phyloP scores from a whole-genome alignment of 2,113 vertebrate species.

The Thryonomys swinderianus region DNA sequence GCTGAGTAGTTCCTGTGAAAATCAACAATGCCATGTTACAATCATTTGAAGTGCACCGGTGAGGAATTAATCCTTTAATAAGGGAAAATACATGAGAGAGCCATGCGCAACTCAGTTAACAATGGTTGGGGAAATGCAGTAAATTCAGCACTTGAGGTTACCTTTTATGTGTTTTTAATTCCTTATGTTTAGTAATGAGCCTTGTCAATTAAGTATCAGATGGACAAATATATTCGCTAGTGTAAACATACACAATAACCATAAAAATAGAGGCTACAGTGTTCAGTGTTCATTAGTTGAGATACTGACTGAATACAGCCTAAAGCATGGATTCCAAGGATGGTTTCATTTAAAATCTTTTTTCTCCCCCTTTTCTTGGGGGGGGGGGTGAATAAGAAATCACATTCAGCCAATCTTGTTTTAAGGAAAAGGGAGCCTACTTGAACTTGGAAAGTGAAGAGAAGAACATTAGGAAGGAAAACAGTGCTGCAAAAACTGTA shows the following conservation, averaged over 20 bases:
- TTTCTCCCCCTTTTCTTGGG: background rate
- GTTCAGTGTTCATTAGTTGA: background rate
- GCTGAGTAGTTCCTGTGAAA: conserved; percentile 26
- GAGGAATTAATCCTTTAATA: conserved; percentile 42
- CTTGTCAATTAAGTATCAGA: background rate
- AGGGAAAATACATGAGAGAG: background rate
- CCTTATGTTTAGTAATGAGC: background rate
- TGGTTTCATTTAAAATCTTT: background rate
- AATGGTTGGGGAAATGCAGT: background rate
- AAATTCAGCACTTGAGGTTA: background rate
- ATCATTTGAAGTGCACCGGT: conserved; percentile 28
- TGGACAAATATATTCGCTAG: background rate
- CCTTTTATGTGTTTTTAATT: conserved; percentile 8
- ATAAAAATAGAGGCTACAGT: background rate
- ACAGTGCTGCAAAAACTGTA: background rate
- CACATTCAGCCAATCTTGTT: background rate
- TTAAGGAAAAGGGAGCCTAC: background rate
- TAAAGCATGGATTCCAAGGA: background rate
- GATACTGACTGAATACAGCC: background rate
- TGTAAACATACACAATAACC: background rate
- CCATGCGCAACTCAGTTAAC: background rate
- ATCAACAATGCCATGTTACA: background rate
- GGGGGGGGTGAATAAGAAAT: rapidly evolving
- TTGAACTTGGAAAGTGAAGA: background rate
- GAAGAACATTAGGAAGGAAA: background rate